These are phyloP conservation scores for Acrobasis suavella DNA, from an alignment of 2,888 invertebrate species.

Conservation along the genomic window DNA sequence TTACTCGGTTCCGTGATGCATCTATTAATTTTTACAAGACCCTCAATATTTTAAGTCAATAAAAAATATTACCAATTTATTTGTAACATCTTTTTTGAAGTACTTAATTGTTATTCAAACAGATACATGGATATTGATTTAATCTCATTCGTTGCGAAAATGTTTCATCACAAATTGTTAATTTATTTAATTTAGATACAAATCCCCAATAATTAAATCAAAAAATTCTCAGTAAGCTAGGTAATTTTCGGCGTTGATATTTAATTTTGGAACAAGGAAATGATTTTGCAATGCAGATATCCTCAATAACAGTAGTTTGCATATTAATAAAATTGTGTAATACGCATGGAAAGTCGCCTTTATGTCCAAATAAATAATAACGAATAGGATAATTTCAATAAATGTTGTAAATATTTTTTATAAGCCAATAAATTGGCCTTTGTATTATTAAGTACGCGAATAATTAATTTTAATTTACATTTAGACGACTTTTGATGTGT, in stretches of 20 bases:
- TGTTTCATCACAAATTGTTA: too few relatives aligned
- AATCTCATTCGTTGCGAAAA: too few relatives aligned
- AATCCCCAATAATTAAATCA: too few relatives aligned
- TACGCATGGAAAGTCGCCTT: constrained; percentile 16
- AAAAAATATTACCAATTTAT: too few relatives aligned
- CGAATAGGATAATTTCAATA: constrained; percentile 15
- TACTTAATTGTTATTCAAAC: too few relatives aligned
- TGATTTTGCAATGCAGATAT: not conserved
- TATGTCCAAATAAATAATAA: constrained; percentile 12
- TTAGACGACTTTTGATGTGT: constrained; percentile 12
- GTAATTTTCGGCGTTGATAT: not conserved
- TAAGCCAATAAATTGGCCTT: constrained; percentile 14
- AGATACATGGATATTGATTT: too few relatives aligned
- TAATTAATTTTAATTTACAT: constrained; percentile 17
- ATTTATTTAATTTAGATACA: too few relatives aligned
- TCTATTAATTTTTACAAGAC: too few relatives aligned
- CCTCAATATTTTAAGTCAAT: too few relatives aligned
- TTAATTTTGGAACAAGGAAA: constrained; percentile 7
- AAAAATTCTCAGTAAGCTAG: too few relatives aligned
- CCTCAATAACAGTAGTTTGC: not conserved
- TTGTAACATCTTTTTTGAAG: too few relatives aligned
- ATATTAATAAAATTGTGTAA: not conserved
- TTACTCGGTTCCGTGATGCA: too few relatives aligned
- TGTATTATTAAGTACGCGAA: constrained; percentile 18
- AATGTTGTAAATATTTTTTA: constrained; percentile 21